Conservation (phyloP, 1,140 invertebrate species). For the Drosophila malerkotliana region DNA sequence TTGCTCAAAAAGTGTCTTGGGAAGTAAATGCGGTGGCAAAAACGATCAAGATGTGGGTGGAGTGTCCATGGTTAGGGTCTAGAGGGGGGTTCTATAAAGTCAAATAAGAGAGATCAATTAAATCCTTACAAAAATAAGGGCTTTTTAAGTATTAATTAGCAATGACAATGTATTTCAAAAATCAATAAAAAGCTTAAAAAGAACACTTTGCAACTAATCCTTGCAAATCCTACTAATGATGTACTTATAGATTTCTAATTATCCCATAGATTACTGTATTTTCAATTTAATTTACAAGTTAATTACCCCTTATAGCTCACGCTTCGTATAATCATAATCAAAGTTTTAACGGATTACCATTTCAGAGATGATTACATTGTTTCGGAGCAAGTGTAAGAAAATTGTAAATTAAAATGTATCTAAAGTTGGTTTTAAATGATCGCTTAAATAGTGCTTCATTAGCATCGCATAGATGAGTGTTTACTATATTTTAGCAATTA, state of each 20-base stretch:
- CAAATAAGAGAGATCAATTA: too few species aligned
- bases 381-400: constrained; percentile 19
- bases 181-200: too few species aligned
- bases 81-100: neutral
- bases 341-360: constrained; percentile 28
- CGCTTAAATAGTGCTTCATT: constrained; percentile 33
- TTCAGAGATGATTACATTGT: constrained; percentile 14
- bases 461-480: constrained; percentile 23
- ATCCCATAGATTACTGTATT: neutral
- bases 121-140: too few species aligned
- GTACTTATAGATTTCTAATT: too few species aligned
- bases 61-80: neutral
- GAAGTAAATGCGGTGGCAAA: constrained; percentile 45
- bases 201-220: too few species aligned
- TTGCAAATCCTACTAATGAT: too few species aligned
- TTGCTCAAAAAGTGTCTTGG: constrained; percentile 70
- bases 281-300: neutral
- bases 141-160: too few species aligned
- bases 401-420: constrained; percentile 17
- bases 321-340: constrained; percentile 8
- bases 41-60: constrained; percentile 15
- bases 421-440: constrained; percentile 15
- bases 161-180: too few species aligned
- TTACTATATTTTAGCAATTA: constrained; percentile 54
- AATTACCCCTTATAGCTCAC: neutral